Percentiles rank a stretch among this genome's conserved stretches.
These are phyloP conservation scores for Nesoenas mayeri DNA, from an alignment of 2,113 vertebrate species.

Conservation along the genomic window DNA sequence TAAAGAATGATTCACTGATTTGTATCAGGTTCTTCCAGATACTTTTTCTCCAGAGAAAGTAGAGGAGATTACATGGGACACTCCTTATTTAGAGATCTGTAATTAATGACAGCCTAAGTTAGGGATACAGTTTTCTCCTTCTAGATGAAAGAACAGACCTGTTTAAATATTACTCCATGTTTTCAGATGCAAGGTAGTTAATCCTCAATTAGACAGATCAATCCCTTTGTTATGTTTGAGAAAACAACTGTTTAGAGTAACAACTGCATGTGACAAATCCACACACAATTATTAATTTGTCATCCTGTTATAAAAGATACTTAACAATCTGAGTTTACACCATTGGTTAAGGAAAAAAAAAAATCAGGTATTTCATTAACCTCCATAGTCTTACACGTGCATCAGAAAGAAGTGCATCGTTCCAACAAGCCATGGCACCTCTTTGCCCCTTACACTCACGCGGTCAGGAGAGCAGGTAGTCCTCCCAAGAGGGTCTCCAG, in stretches of 20 bases:
- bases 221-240: constrained; percentile 8
- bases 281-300: constrained; percentile 51
- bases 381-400: background rate
- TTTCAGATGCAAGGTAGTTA: background rate
- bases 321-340: constrained; percentile 1
- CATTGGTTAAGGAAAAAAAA: background rate
- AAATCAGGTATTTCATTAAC: background rate
- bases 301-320: background rate
- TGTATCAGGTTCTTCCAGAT: background rate
- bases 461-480: background rate
- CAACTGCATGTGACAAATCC: constrained; percentile 19
- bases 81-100: background rate
- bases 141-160: background rate
- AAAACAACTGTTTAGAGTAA: constrained; percentile 55
- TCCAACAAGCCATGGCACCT: fast-evolving
- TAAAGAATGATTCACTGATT: background rate
- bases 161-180: background rate
- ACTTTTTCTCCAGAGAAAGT: background rate
- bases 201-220: constrained; percentile 37
- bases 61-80: background rate
- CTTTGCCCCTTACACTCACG: background rate
- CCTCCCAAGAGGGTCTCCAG: background rate
- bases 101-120: background rate
- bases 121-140: background rate
- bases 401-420: background rate